Evolutionary conservation across 2,888 invertebrate species (phyloP), one percentile per base, ranked within the genome.

Genomic region (Orgyia antiqua): DNA sequence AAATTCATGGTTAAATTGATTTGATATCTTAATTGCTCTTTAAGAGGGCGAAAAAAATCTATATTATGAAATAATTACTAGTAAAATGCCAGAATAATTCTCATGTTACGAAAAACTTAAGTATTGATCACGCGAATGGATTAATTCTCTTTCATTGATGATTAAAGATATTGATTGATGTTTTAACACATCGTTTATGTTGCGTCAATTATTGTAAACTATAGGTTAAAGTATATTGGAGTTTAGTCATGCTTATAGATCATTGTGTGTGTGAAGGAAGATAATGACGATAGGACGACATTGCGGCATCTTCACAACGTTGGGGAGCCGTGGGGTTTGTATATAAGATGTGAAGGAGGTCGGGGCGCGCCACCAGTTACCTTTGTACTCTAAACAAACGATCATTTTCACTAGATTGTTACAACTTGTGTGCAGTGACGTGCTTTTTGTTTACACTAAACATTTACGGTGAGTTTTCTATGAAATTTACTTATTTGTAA

Each of bases 341-440:
- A 73, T 83, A 83, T 78, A 82, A 76, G 66, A 58, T 46, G 53
- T 50, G 53, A 55, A 58, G 54, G 59, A 56, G 48, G 60, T 45
- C 65, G 62, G 72, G 77, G 71, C 74, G 72, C 68, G 57, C 55
- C 62, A 79, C 53, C 83, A 84, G 82, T 84, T 65, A 62, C 42
- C 57, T 51, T 52, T 55, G 51, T 57, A 54, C 68, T 4, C 58
- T 60, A 55, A 53, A 57, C 62, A 66, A 58, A 59, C 59, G 52
- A 64, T 64, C 59, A 68, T 66, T 68, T 68, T 67, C 68, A 58
- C 42, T 49, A 42, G 51, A 48, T 63, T 58, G 55, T 63, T 58
- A 55, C 51, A 53, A 47, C 42, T 62, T 60, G 72, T 71, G 65
- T 58, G 31, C 51, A 58, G 76, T 75, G 74, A 61, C 60, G 69